These are phyloP conservation scores for Muscina levida DNA, from an alignment of 2,888 invertebrate genomes.

Conservation along the genomic window DNA sequence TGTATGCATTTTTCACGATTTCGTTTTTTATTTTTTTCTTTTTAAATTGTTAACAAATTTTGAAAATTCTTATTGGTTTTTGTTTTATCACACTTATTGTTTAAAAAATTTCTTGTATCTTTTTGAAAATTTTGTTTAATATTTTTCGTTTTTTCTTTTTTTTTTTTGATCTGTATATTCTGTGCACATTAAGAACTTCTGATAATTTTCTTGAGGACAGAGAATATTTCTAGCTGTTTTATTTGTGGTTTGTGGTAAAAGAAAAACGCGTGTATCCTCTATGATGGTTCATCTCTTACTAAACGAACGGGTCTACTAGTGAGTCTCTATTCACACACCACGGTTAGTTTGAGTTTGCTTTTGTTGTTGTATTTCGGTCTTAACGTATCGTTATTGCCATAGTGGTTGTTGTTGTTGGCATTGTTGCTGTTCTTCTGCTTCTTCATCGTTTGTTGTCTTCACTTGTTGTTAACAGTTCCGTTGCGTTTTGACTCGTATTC, in stretches of 20 bases:
- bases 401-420: neutral
- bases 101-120: constrained; percentile 27
- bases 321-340: constrained; percentile 71
- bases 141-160: constrained; percentile 23
- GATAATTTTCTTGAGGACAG: constrained; percentile 46
- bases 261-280: constrained; percentile 80
- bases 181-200: constrained; percentile 59
- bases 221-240: neutral
- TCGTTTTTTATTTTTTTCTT: constrained; percentile 36
- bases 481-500: constrained; percentile 57
- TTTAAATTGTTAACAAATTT: constrained; percentile 40
- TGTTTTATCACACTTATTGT: too few species aligned
- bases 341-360: constrained; percentile 75
- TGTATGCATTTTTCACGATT: constrained; percentile 70
- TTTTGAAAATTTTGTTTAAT: constrained; percentile 19
- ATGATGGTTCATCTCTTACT: constrained; percentile 80
- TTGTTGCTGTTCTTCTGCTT: constrained; percentile 12
- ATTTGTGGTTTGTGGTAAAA: constrained; percentile 66
- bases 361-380: neutral
- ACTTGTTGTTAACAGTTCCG: constrained; percentile 60
- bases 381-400: neutral
- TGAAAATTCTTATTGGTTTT: constrained; percentile 51
- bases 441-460: constrained; percentile 33
- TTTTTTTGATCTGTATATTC: constrained; percentile 67
- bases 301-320: constrained; percentile 76